These are phyloP conservation scores for Ptilonorhynchus violaceus DNA, from an alignment of 2,113 vertebrate species.

Conservation along the genomic window DNA sequence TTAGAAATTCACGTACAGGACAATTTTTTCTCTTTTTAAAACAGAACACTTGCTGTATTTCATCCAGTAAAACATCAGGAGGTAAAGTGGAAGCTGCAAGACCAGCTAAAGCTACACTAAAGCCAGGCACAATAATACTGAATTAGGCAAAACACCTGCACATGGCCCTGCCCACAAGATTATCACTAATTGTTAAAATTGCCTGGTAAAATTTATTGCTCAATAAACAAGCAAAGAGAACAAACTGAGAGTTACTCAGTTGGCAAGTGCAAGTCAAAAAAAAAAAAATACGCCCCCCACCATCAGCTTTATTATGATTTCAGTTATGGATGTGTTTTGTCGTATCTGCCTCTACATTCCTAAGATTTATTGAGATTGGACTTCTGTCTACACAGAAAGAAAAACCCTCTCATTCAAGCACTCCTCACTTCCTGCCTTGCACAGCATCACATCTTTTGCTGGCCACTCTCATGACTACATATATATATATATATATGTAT, in stretches of 20 bases:
- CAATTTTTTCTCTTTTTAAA: not conserved
- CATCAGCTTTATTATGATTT: not conserved
- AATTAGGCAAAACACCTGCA: not conserved
- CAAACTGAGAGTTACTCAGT: not conserved
- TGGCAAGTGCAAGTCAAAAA: not conserved
- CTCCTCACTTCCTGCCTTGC: not conserved
- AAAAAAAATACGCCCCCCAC: not conserved
- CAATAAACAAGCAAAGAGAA: not conserved
- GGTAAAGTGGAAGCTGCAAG: conserved; percentile 2
- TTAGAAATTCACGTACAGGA: not conserved
- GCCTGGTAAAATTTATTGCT: not conserved
- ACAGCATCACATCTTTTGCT: not conserved
- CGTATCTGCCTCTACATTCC: not conserved
- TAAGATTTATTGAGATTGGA: not conserved
- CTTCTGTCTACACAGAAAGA: not conserved
- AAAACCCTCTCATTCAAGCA: not conserved
- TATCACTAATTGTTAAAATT: not conserved
- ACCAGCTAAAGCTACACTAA: not conserved
- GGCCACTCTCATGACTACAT: not conserved
- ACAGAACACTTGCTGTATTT: not conserved
- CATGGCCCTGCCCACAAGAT: not conserved
- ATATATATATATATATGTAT: not conserved
- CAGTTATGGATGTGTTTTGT: not conserved
- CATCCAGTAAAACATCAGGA: not conserved
- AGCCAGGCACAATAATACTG: not conserved